Evolutionary conservation across 64 coral and sea anemone species (phyloP), one percentile per base, ranked within the genome.

Genomic region (Montipora sp.): DNA sequence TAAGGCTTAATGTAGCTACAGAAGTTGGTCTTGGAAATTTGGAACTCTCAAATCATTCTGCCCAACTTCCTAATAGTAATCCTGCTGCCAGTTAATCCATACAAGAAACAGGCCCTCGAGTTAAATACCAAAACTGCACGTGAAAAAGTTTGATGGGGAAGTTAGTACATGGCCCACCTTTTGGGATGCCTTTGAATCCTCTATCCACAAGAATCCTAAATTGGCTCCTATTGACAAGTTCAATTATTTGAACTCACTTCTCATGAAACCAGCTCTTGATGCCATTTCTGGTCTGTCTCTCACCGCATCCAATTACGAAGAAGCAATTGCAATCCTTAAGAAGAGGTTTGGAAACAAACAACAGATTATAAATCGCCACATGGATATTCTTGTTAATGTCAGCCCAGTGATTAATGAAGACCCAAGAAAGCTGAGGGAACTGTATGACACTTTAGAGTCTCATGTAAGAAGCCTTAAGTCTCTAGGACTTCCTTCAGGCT

Each of bases 131-230:
- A 67, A 90, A 57, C 53, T 57, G 10, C 2, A 57, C 53, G 5
- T 57, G 53, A 57, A 11, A 57, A 57, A 70, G 72, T 90, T 81
- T 58, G 75, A 66, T 47, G 75, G 89, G 7, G 63, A 80, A 21
- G 19, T 47, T 49, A 18, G 59, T 7, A 19, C 1, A 8, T 90
- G 89, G 89, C 48, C 70, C 27, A 22, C 50, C 10, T 90, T 90
- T 55, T 79, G 77, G 89, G 76, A 90, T 72, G 79, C 76, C 10
- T 90, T 90, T 69, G 47, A 90, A 21, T 66, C 77, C 12, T 53
- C 89, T 45, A 48, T 90, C 8, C 59, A 82, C 67, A 44, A 43
- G 13, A 91, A 72, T 77, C 1, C 80, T 7, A 15, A 13, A 51
- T 23, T 89, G 2, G 11, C 9, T 27, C 50, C 24, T 24, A 47